phyloP scores from a whole-genome alignment of 2,888 invertebrate species.

The Endomychus coccineus region DNA sequence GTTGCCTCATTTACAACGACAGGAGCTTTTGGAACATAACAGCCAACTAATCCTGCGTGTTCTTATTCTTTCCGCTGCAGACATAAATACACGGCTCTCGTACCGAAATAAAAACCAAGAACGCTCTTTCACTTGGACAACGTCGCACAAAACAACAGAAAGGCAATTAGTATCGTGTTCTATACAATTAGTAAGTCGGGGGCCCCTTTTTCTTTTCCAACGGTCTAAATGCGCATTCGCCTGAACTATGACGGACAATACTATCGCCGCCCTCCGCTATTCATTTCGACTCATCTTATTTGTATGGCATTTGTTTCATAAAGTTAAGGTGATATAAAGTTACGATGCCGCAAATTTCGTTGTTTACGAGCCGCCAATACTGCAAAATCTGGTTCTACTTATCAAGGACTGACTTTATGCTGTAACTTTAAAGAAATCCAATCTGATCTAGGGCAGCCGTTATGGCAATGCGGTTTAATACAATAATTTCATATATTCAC shows the following conservation, averaged over 20 bases:
- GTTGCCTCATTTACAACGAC: constrained; percentile 43
- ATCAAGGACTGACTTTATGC: neutral
- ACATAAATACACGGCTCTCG: constrained; percentile 37
- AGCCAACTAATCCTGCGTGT: constrained; percentile 40
- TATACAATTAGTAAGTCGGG: constrained; percentile 41
- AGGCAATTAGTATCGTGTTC: constrained; percentile 45
- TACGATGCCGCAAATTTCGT: constrained; percentile 1
- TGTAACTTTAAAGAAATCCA: too few relatives aligned
- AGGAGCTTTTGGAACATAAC: constrained; percentile 38
- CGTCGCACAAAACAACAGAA: constrained; percentile 40
- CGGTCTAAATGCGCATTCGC: constrained; percentile 13
- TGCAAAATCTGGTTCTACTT: neutral
- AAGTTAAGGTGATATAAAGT: constrained; percentile 1
- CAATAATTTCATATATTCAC: too few relatives aligned
- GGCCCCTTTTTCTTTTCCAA: constrained; percentile 30
- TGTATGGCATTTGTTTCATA: constrained; percentile 1
- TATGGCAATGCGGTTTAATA: too few relatives aligned
- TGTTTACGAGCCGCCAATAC: neutral
- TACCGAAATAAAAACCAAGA: constrained; percentile 29
- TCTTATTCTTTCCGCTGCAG: constrained; percentile 40
- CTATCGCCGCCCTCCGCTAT: too few relatives aligned
- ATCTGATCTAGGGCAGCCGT: too few relatives aligned
- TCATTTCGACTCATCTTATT: too few relatives aligned
- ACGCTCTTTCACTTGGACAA: constrained; percentile 38
- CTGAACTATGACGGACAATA: constrained; percentile 11